Percentiles rank a stretch among this genome's conserved stretches.
Conservation (phyloP, 2,113 vertebrate genomes). For the Beaufortia kweichowensis region DNA sequence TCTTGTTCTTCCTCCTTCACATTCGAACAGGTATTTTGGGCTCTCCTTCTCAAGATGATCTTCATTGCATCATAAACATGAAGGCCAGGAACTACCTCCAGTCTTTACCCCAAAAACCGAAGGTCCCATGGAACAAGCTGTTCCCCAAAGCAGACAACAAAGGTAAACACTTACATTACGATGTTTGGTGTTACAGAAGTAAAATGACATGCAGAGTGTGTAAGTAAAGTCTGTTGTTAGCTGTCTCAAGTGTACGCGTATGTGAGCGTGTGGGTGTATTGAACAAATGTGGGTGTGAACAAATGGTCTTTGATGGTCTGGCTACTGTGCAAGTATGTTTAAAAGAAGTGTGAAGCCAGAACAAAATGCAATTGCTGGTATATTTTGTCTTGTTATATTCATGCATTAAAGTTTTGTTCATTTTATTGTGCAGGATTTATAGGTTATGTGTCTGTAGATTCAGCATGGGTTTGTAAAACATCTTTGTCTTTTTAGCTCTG, state of each 20-base stretch:
- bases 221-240: neutral
- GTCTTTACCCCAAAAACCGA: constrained; percentile 82
- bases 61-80: constrained; percentile 89
- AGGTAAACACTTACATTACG: constrained; percentile 64
- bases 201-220: neutral
- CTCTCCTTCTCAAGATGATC: constrained; percentile 84
- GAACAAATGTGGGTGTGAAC: constrained; percentile 35
- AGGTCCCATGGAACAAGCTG: constrained; percentile 81
- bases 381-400: neutral
- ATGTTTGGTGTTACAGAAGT: neutral
- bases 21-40: constrained; percentile 76
- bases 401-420: neutral
- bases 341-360: neutral
- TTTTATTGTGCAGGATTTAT: neutral
- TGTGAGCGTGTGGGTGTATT: constrained; percentile 28
- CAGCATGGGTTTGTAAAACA: neutral
- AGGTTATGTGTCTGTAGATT: neutral
- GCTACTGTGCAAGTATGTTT: constrained; percentile 17
- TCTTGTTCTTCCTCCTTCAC: constrained; percentile 11
- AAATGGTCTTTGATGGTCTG: constrained; percentile 19
- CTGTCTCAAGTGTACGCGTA: constrained; percentile 3
- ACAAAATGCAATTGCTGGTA: neutral
- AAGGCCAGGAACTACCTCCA: constrained; percentile 88
- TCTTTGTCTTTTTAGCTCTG: constrained; percentile 79
- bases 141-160: constrained; percentile 80